Evolutionary conservation across 64 coral and sea anemone genomes (phyloP), one percentile per base, ranked within the genome.

Genomic region (Orbicella faveolata): DNA sequence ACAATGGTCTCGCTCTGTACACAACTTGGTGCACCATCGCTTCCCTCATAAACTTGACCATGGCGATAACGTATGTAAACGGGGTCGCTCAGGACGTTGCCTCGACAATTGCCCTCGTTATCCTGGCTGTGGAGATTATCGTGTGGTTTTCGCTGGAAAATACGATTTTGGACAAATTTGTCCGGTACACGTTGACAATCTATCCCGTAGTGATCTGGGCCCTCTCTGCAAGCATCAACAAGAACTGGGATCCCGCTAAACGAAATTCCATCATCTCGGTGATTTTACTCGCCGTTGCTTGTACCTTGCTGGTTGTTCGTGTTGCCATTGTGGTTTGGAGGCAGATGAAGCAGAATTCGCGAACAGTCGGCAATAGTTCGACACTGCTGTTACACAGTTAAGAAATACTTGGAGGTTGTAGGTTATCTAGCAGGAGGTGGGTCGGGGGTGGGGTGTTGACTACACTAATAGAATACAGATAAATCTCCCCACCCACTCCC

Each of bases 1-100:
- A 94, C 84, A 96, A 96, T 78, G 95, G 95, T 5, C 62, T 96
- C 12, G 95, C 92, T 2, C 77, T 96, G 3, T 94, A 96, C 34
- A 84, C 95, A 0, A 95, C 93, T 2, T 98, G 96, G 96, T 84
- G 73, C 13, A 91, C 88, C 3, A 94, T 98, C 18, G 97, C 97
- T 1, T 93, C 97, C 1, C 75, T 92, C 8, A 83, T 92, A 8
- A 92, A 92, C 75, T 21, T 92, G 63, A 86, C 83, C 6, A 92
- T 92, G 64, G 90, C 90, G 59, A 75, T 92, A 18, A 80, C 90
- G 33, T 92, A 92, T 48, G 44, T 87, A 25, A 83, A 92, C 44
- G 83, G 73, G 3, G 90, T 92, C 41, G 75, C 74, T 5, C 63
- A 61, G 25, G 83, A 36, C 4, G 68, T 86, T 80, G 90, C 89